A percentile compares a stretch with the other conserved stretches of the same genome.
phyloP scores from a whole-genome alignment of 2,113 vertebrate genomes.

The Myiopsitta monachus region DNA sequence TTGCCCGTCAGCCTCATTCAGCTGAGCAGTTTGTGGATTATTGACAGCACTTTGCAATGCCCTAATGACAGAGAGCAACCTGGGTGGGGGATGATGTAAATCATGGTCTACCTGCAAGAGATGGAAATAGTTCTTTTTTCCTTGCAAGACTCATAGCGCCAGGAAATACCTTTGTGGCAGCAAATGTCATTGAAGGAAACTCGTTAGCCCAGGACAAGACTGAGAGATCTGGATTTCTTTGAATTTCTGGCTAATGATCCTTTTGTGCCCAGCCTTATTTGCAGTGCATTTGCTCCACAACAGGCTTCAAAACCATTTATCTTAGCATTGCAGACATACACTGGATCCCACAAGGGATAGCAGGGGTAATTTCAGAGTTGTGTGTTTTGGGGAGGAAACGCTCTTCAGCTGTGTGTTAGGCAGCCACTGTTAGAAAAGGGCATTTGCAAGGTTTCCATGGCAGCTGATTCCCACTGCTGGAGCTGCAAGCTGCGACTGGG shows the following conservation, averaged over 20 bases:
- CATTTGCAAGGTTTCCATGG: conserved; percentile 69
- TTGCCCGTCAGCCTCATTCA: neutral
- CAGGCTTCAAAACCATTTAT: neutral
- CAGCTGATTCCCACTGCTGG: conserved; percentile 60
- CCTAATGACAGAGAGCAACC: neutral
- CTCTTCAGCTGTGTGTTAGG: neutral
- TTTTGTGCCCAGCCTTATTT: neutral
- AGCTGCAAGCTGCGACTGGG: conserved; percentile 26
- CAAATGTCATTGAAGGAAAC: neutral
- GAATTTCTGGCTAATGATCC: neutral
- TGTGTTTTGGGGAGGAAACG: neutral
- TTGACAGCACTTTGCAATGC: neutral
- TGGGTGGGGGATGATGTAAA: neutral
- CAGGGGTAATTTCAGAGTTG: neutral
- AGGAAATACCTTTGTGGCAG: conserved; percentile 26
- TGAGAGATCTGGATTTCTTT: conserved; percentile 20
- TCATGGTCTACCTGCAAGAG: neutral
- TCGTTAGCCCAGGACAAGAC: neutral
- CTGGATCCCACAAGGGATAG: neutral
- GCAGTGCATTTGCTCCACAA: neutral
- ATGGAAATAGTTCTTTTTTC: neutral
- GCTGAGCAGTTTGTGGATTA: neutral
- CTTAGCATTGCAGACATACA: neutral
- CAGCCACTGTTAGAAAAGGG: conserved; percentile 42
- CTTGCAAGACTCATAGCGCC: neutral